phyloP scores from a whole-genome alignment of 2,113 vertebrate species.

The Speoplatyrhinus poulsoni region DNA sequence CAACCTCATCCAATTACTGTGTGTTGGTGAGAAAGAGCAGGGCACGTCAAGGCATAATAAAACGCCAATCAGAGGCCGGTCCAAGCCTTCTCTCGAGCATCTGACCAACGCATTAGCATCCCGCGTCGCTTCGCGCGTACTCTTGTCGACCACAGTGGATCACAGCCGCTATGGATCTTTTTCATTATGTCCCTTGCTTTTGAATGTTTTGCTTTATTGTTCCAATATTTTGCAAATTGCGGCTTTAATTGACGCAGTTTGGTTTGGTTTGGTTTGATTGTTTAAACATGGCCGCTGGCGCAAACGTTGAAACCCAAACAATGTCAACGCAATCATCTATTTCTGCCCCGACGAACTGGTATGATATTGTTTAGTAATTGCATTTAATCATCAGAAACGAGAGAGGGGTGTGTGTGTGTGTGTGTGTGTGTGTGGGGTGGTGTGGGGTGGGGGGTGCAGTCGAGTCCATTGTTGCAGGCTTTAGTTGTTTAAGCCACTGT shows the following conservation, averaged over 20 bases:
- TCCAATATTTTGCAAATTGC: conserved; percentile 21
- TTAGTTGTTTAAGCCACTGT: conserved; percentile 71
- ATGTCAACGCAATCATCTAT: conserved; percentile 57
- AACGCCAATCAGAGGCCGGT: conserved; percentile 60
- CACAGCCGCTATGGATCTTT: background rate
- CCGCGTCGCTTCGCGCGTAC: conserved; percentile 28
- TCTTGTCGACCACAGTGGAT: conserved; percentile 47
- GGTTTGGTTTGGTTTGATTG: conserved; percentile 31
- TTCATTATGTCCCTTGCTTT: background rate
- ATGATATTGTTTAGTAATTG: conserved; percentile 56
- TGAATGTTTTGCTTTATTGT: background rate
- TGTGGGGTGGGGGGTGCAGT: conserved; percentile 29
- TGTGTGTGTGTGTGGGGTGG: conserved; percentile 9
- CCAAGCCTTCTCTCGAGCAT: conserved; percentile 64
- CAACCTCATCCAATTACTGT: conserved; percentile 76
- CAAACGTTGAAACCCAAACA: background rate
- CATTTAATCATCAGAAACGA: conserved; percentile 36
- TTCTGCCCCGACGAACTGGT: conserved; percentile 52
- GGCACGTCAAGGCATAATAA: conserved; percentile 73
- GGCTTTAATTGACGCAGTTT: conserved; percentile 21
- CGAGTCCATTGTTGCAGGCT: conserved; percentile 54
- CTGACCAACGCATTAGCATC: conserved; percentile 72
- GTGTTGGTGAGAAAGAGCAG: conserved; percentile 82
- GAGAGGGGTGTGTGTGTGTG: conserved; percentile 8
- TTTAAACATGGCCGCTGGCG: conserved; percentile 1